A percentile compares a stretch with the other conserved stretches of the same genome.
These are phyloP conservation scores for Mellilla xanthometata DNA, from an alignment of 2,888 invertebrate species.

Conservation along the genomic window DNA sequence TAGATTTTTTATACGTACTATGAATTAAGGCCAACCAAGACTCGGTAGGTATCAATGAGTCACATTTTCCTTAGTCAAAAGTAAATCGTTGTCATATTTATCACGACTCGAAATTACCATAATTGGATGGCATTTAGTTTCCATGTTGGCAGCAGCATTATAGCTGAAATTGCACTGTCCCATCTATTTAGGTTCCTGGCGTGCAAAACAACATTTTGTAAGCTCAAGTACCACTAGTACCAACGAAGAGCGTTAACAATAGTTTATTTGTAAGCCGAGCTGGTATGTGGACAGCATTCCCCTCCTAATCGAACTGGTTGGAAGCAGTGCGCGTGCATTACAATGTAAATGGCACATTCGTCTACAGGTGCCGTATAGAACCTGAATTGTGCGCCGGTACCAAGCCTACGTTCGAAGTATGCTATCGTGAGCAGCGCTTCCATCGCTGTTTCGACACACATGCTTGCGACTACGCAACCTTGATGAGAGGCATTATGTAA, in stretches of 20 bases:
- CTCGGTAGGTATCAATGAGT: no score
- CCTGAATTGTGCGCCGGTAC: constrained; percentile 57
- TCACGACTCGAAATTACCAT: background rate
- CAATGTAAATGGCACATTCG: constrained; percentile 78
- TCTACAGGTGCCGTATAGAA: constrained; percentile 72
- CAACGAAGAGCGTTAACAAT: constrained; percentile 25
- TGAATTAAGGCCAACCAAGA: no score
- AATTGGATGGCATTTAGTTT: no score
- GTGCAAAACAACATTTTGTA: constrained; percentile 19
- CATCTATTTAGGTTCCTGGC: constrained; percentile 17
- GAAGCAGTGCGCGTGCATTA: constrained; percentile 69
- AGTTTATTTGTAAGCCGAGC: constrained; percentile 27
- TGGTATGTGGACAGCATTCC: constrained; percentile 68
- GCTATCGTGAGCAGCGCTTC: constrained; percentile 44
- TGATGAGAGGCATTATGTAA: constrained; percentile 36
- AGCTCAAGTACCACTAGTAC: no score
- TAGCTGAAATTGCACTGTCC: constrained; percentile 16
- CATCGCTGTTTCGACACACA: constrained; percentile 45
- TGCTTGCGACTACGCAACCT: constrained; percentile 17
- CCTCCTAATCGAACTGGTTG: constrained; percentile 74
- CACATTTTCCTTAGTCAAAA: no score
- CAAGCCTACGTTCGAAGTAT: constrained; percentile 45
- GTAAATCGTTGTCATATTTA: no score
- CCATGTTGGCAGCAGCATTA: no score
- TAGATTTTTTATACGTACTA: no score